phyloP scores from a whole-genome alignment of 2,888 invertebrate species.

The Heliconius ethilla region DNA sequence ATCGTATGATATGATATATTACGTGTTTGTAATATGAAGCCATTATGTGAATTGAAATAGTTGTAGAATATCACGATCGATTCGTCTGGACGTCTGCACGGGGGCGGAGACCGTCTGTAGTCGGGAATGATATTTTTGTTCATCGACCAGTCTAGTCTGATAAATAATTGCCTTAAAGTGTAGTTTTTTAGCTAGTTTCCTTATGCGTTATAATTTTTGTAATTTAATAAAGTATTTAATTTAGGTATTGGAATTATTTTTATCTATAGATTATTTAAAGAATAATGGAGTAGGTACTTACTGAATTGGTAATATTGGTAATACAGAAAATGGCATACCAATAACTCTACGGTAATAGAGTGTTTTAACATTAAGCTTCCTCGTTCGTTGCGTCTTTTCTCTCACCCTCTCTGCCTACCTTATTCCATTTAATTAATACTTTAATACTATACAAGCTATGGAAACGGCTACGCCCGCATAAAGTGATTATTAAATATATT shows the following conservation, averaged over 20 bases:
- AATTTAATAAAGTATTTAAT: not conserved
- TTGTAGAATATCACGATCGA: conserved; percentile 25
- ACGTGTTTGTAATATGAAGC: conserved; percentile 9
- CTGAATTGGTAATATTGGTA: too few relatives aligned
- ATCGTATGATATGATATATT: not conserved
- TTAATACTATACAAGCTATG: too few relatives aligned
- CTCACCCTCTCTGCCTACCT: too few relatives aligned
- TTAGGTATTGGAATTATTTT: not conserved
- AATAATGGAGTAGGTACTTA: not conserved
- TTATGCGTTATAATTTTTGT: not conserved
- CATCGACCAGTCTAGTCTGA: conserved; percentile 14
- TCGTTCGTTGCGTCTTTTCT: too few relatives aligned
- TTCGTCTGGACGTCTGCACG: conserved; percentile 18
- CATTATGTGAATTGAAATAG: conserved; percentile 11
- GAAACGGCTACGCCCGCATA: too few relatives aligned
- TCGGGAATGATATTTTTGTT: conserved; percentile 4
- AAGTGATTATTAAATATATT: too few relatives aligned
- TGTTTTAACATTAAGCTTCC: too few relatives aligned
- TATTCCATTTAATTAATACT: too few relatives aligned
- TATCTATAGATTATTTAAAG: not conserved
- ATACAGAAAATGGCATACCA: too few relatives aligned
- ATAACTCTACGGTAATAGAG: too few relatives aligned
- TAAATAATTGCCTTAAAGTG: not conserved
- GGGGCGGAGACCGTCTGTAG: conserved; percentile 19
- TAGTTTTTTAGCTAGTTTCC: not conserved